These are phyloP conservation scores for Enteromius thamalakanensis DNA, from an alignment of 2,797 vertebrate species.

Conservation along the genomic window DNA sequence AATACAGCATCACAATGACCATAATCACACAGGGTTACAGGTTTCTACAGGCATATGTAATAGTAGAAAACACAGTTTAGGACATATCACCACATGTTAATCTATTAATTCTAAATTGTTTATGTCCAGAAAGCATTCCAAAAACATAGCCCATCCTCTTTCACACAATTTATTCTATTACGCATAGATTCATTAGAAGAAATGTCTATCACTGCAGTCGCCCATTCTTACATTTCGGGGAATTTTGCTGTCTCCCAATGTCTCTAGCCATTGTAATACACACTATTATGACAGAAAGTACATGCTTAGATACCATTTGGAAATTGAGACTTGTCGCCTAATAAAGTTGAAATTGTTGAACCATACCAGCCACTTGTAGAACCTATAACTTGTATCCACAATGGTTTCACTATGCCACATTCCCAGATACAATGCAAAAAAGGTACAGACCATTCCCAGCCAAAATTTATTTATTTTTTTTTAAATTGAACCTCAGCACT, in stretches of 20 bases:
- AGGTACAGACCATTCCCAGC: no score
- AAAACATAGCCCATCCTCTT: neutral
- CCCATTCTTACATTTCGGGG: neutral
- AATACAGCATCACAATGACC: neutral
- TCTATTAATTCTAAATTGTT: neutral
- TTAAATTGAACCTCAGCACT: neutral
- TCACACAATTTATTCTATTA: neutral
- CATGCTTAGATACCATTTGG: no score
- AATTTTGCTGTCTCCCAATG: neutral
- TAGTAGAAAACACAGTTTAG: neutral
- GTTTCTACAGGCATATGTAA: neutral
- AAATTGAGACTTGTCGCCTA: no score
- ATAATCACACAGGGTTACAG: neutral
- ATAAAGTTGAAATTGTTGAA: no score
- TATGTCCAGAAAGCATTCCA: no score
- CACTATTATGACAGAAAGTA: neutral
- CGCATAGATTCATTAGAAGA: neutral
- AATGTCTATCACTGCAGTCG: neutral
- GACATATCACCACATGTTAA: neutral
- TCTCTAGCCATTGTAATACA: neutral
- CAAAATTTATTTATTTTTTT: neutral
- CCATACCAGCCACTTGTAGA: no score
- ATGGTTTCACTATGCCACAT: no score
- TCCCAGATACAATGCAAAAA: no score
- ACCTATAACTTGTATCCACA: no score